These are phyloP conservation scores for Centropus bengalensis DNA, from an alignment of 2,113 vertebrate species.

Conservation along the genomic window DNA sequence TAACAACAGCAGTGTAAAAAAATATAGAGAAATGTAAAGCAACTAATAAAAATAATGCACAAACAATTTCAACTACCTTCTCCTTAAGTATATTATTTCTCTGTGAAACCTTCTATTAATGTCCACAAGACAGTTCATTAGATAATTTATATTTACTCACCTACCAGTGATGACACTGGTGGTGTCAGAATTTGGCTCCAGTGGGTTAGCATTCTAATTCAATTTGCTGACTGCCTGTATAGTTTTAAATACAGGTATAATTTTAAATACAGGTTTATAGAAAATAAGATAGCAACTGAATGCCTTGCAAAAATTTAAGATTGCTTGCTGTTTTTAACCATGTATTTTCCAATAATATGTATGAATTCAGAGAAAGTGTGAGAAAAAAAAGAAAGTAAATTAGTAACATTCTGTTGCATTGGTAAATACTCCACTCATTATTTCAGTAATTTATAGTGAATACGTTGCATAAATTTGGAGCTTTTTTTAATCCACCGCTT, in stretches of 20 bases:
- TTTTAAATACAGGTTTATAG: background rate
- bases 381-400: background rate
- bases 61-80: background rate
- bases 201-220: background rate
- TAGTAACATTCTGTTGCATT: background rate
- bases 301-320: background rate
- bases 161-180: background rate
- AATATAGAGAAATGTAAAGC: background rate
- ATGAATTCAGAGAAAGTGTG: background rate
- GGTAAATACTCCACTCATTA: background rate
- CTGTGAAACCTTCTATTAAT: background rate
- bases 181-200: background rate
- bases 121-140: background rate
- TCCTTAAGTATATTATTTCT: background rate
- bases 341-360: background rate
- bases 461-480: background rate
- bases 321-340: background rate
- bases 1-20: background rate
- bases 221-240: background rate
- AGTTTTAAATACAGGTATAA: background rate
- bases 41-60: background rate
- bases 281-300: background rate
- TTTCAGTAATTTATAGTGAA: background rate
- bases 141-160: background rate
- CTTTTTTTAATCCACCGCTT: background rate